Evolutionary conservation across 2,113 vertebrate genomes (phyloP), one percentile per base, ranked within the genome.

Genomic region (Serilophus lunatus): DNA sequence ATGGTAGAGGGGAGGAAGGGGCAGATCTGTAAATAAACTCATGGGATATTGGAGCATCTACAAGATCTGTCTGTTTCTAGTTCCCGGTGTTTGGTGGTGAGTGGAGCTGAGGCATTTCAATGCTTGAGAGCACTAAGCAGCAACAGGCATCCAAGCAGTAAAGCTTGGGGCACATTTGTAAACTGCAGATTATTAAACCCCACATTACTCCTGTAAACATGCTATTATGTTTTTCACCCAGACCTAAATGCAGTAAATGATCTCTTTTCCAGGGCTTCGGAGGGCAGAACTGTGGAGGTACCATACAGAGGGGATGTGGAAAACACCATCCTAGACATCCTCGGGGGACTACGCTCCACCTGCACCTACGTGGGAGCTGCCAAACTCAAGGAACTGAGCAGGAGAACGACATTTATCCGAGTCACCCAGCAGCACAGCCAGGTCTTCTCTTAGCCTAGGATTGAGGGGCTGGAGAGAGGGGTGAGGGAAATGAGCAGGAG

Each of bases 311-410:
- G 99, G 15, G 98, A 99, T 0, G 99, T 99, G 42, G 98, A 99
- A 88, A 95, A 98, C 97, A 99, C 99, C 26, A 98, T 99, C 86
- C 98, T 97, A 42, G 99, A 99, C 83, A 98, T 99, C 92, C 96
- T 99, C 0, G 99, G 99, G 3, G 99, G 99, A 20, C 98, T 99
- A 76, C 98, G 99, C 76, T 99, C 99, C 91, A 99, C 99, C 80
- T 99, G 99, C 95, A 99, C 99, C 59, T 99, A 99, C 0, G 99
- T 99, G 93, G 99, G 99, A 77, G 99, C 99, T 5, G 99, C 99
- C 95, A 99, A 98, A 91, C 99, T 99, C 76, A 99, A 99, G 94
- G 99, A 99, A 97, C 98, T 99, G 91, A 99, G 99, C 97, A 97
- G 98, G 90, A 98, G 99, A 93, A 99, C 99, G 3, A 99, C 99